These are phyloP conservation scores for Isaurus tuberculatus DNA, from an alignment of 92 coral and sea anemone species.

Conservation along the genomic window DNA sequence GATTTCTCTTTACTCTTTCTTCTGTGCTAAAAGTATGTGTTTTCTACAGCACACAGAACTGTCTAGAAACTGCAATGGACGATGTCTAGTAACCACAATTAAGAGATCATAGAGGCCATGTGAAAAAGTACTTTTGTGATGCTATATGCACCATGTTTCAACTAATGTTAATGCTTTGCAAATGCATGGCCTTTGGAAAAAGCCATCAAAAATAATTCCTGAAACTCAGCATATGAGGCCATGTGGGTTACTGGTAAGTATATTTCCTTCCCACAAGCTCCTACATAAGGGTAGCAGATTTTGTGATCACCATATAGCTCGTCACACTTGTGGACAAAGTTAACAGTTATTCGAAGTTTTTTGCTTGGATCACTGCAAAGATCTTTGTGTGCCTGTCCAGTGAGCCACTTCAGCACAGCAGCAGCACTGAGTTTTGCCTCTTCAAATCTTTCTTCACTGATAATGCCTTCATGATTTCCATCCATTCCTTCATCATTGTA, in stretches of 20 bases:
- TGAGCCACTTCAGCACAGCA: slow-evolving; percentile 35
- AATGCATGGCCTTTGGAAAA: slow-evolving; percentile 60
- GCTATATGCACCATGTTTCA: not conserved
- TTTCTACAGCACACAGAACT: slow-evolving; percentile 5
- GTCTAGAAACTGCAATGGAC: not conserved
- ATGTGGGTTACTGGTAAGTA: slow-evolving; percentile 37
- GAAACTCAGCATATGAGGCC: slow-evolving; percentile 5
- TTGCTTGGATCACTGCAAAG: not conserved
- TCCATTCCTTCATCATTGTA: not conserved
- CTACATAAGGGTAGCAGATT: slow-evolving; percentile 46
- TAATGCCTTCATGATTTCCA: not conserved
- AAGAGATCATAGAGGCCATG: slow-evolving; percentile 1
- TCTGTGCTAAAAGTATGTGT: not conserved
- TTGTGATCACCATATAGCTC: slow-evolving; percentile 29
- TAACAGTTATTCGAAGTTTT: slow-evolving; percentile 3
- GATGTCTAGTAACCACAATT: slow-evolving; percentile 3
- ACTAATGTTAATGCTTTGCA: slow-evolving; percentile 16
- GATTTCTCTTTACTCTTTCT: not conserved
- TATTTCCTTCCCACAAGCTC: slow-evolving; percentile 51
- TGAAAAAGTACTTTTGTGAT: slow-evolving; percentile 1
- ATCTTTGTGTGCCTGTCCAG: slow-evolving; percentile 37
- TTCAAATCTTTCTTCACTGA: slow-evolving; percentile 13
- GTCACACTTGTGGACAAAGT: slow-evolving; percentile 46
- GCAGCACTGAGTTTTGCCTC: slow-evolving; percentile 20
- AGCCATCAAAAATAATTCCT: slow-evolving; percentile 31